Evolutionary conservation across 2,888 invertebrate species (phyloP).

Genomic region (Dendrolimus pini): DNA sequence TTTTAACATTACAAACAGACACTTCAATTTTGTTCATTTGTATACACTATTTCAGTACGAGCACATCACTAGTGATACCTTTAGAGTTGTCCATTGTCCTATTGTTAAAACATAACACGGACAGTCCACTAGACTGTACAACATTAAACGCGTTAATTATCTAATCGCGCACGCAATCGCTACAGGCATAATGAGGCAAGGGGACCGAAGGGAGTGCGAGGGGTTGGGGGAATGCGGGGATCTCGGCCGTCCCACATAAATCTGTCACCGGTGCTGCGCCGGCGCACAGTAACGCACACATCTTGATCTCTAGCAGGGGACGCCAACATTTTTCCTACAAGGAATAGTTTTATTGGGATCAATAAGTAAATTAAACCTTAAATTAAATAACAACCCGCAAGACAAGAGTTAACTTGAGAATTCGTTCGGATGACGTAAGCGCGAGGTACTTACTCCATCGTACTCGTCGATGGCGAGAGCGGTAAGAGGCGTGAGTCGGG

Average conservation of each 20-base stretch:
- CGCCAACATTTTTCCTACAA: constrained; percentile 17
- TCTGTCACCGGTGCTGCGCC: constrained; percentile 55
- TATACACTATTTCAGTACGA: too few species aligned
- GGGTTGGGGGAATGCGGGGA: constrained; percentile 13
- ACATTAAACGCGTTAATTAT: constrained; percentile 52
- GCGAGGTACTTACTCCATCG: too few species aligned
- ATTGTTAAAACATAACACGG: constrained; percentile 13
- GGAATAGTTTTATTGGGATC: neutral
- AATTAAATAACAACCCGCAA: too few species aligned
- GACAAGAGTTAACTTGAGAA: too few species aligned
- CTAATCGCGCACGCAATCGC: constrained; percentile 56
- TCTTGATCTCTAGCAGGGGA: constrained; percentile 50
- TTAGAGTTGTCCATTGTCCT: neutral
- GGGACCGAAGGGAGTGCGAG: constrained; percentile 7
- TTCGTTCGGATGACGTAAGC: too few species aligned
- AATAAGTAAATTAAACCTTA: too few species aligned
- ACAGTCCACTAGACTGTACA: constrained; percentile 12
- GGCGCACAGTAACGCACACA: constrained; percentile 63
- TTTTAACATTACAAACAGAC: too few species aligned
- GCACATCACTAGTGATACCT: too few species aligned
- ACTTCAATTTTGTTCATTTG: too few species aligned
- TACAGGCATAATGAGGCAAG: constrained; percentile 24
- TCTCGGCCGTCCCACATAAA: constrained; percentile 61
- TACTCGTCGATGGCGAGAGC: too few species aligned
- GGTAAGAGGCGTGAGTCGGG: too few species aligned